A percentile compares a stretch with the other conserved stretches of the same genome.
Evolutionary conservation across 2,888 invertebrate genomes (phyloP).

Genomic region (Lymantria dispar): DNA sequence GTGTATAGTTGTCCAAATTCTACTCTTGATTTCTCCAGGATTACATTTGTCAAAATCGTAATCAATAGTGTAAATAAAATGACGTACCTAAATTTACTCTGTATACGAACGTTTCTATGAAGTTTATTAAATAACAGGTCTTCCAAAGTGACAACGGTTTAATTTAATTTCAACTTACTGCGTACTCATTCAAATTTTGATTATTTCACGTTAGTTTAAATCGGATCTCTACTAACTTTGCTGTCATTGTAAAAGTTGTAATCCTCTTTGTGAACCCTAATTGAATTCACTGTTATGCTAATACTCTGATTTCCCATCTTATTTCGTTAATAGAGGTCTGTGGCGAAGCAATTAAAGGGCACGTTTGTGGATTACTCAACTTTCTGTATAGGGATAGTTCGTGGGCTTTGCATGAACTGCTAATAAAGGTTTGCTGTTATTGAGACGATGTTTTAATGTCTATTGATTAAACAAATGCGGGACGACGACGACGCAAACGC

Average conservation of each 20-base stretch:
- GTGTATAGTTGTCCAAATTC: no score
- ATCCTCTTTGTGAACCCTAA: conserved; percentile 81
- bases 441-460: background rate
- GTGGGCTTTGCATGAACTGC: conserved; percentile 53
- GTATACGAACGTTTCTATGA: background rate
- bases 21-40: no score
- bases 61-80: no score
- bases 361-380: conserved; percentile 77
- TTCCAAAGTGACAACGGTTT: conserved; percentile 27
- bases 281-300: conserved; percentile 82
- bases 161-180: conserved; percentile 68
- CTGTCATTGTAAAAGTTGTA: conserved; percentile 81
- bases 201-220: conserved; percentile 76
- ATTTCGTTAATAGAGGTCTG: conserved; percentile 81
- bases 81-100: no score
- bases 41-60: no score
- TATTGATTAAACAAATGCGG: no score
- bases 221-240: conserved; percentile 71
- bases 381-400: conserved; percentile 70
- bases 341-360: conserved; percentile 80
- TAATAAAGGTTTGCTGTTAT: conserved; percentile 56
- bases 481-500: no score
- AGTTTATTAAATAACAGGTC: background rate
- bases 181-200: conserved; percentile 73
- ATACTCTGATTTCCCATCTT: conserved; percentile 82